Base-by-base conservation (phyloP, 1,140 invertebrate genomes). In the Ceratina australensis region DNA sequence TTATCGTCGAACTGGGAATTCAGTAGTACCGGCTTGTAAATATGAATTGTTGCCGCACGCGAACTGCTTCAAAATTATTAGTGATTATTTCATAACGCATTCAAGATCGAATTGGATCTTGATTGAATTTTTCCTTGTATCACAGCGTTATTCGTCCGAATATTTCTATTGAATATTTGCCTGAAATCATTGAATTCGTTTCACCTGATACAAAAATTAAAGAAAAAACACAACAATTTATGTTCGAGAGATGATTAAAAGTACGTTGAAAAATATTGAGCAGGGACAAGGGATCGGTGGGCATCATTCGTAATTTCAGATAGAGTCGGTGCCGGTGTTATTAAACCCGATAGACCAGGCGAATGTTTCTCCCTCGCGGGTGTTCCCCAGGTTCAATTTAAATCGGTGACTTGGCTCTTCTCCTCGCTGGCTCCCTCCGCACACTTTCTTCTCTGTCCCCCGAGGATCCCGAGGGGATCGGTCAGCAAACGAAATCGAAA, bases 361-460 rank as follows among this genome's bases (percentile, higher is more conserved):
- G 77, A 80, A 78, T 82, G 72, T 85, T 82, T 86, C 85, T 87
- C 77, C 88, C 87, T 89, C 83, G 89, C 89, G 88, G 89, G 88
- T 89, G 88, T 90, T 90, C 88, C 84, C 68, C 75, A 80, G 66
- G 83, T 90, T 90, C 87, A 91, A 91, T 91, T 91, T 90, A 91
- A 91, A 91, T 87, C 87, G 86, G 89, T 91, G 90, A 91, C 90
- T 91, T 69, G 87, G 90, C 89, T 90, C 86, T 89, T 89, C 86
- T 89, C 79, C 66, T 72, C 80, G 78, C 74, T 47, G 78, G 76
- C 52, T 54, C 52, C n/a, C 52, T 54, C 52, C 52, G 2, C 52
- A 16, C n/a, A 3, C 52, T 54, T n/a, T 54, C 16, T 16, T 54
- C 52, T 83, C 71, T 79, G 61, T 85, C 68, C 83, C 73, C 73